Conservation (phyloP, 2,888 invertebrate species). For the Saturnia japonica region DNA sequence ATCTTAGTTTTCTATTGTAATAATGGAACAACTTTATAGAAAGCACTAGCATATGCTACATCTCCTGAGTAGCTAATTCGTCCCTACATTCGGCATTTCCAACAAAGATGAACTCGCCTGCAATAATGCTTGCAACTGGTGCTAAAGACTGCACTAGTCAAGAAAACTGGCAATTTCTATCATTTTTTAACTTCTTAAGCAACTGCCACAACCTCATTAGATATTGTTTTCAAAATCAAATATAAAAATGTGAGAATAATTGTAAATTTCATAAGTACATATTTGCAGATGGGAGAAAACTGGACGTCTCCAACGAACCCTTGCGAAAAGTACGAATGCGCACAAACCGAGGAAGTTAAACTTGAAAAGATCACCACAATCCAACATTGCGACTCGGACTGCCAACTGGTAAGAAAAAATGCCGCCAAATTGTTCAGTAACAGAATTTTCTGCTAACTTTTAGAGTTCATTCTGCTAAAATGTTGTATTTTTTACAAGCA, state of each 20-base stretch:
- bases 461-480: neutral
- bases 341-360: neutral
- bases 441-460: neutral
- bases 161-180: too few relatives aligned
- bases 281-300: conserved; percentile 19
- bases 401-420: conserved; percentile 15
- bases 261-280: neutral
- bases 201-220: too few relatives aligned
- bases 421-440: neutral
- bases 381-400: conserved; percentile 16
- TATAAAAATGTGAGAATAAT: neutral
- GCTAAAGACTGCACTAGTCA: too few relatives aligned
- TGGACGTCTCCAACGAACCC: conserved; percentile 18
- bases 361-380: conserved; percentile 14
- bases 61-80: too few relatives aligned
- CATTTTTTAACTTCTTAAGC: too few relatives aligned
- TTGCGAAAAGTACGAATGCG: conserved; percentile 19
- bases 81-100: too few relatives aligned
- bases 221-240: too few relatives aligned
- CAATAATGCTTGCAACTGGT: too few relatives aligned
- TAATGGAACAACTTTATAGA: too few relatives aligned
- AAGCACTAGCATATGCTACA: too few relatives aligned
- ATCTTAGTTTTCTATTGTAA: too few relatives aligned
- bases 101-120: too few relatives aligned
- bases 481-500: neutral